These are phyloP conservation scores for Carduelis carduelis DNA, from an alignment of 2,797 vertebrate genomes.

Conservation along the genomic window DNA sequence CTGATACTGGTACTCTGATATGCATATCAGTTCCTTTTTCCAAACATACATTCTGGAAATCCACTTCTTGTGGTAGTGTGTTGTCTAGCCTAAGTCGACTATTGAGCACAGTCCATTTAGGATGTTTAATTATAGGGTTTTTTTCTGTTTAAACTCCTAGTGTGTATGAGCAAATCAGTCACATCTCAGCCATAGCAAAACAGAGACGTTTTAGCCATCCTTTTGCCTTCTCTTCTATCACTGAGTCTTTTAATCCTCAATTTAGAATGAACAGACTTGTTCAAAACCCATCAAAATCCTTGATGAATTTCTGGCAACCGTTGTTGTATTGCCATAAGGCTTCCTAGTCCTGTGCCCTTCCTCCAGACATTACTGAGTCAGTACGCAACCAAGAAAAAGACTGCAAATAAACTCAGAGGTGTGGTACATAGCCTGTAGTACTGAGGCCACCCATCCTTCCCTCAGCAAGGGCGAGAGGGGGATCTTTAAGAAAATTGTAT, in stretches of 20 bases:
- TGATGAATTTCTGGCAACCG: constrained; percentile 33
- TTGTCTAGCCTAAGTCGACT: neutral
- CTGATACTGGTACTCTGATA: neutral
- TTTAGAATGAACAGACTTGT: constrained; percentile 2
- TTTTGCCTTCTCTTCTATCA: neutral
- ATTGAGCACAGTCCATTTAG: neutral
- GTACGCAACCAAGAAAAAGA: neutral
- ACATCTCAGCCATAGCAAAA: neutral
- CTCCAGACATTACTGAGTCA: constrained; percentile 29
- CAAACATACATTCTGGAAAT: constrained; percentile 4
- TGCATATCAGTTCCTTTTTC: constrained; percentile 20
- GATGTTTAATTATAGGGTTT: neutral
- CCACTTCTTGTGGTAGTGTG: neutral
- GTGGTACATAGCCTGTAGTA: neutral
- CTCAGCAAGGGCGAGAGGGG: neutral
- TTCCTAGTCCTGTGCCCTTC: constrained; percentile 13
- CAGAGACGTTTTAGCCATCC: rapidly evolving
- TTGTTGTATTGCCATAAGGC: constrained; percentile 32
- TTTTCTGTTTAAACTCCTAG: neutral
- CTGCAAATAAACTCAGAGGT: neutral
- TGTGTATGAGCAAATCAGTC: neutral
- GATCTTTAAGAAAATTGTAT: neutral
- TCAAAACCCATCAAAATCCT: neutral
- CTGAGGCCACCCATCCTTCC: neutral
- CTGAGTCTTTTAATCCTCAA: neutral